Conservation (phyloP, 92 coral and sea anemone species). For the Umimayanthus kanabou region DNA sequence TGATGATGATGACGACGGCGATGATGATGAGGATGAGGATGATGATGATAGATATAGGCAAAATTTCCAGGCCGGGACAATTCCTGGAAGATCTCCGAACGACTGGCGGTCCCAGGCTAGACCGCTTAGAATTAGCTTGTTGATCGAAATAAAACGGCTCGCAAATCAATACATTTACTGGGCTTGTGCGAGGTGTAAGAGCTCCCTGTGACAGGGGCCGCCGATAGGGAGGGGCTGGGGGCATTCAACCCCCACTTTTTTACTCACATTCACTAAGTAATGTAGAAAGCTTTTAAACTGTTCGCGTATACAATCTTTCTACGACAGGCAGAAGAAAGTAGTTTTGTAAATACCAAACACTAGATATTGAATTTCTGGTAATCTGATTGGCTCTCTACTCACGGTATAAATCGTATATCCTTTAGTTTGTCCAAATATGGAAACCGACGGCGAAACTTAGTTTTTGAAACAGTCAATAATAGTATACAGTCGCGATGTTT, state of each 20-base stretch:
- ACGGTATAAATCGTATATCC: no score
- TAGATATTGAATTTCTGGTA: no score
- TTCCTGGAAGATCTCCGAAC: neutral
- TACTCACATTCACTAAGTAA: neutral
- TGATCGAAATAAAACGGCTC: neutral
- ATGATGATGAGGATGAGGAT: no score
- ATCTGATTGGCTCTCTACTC: no score
- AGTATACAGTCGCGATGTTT: no score
- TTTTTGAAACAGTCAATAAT: no score
- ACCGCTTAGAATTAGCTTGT: neutral
- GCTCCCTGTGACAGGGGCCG: neutral
- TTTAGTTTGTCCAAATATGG: no score
- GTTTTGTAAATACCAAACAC: no score
- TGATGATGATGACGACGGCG: no score
- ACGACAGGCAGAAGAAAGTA: neutral
- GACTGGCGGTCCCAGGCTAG: neutral
- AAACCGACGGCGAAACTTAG: no score
- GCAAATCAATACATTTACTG: neutral
- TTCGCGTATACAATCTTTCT: neutral
- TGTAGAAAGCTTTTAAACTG: neutral
- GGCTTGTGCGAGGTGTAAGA: neutral
- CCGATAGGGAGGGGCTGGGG: neutral
- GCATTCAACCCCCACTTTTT: neutral
- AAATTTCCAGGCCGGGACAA: no score
- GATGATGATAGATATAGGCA: no score